phyloP scores from a whole-genome alignment of 2,888 invertebrate species.

The Lysandra bellargus region DNA sequence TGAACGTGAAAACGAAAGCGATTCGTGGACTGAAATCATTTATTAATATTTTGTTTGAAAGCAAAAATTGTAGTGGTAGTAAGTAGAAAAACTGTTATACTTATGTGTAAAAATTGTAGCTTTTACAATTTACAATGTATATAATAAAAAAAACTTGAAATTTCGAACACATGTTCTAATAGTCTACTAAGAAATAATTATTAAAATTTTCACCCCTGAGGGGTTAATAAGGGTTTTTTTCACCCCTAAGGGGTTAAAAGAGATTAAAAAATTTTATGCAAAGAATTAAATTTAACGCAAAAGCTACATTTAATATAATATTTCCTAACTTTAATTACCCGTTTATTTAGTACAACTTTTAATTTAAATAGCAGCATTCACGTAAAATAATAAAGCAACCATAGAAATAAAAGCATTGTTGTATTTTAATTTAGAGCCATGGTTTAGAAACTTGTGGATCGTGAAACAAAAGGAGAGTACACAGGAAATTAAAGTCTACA shows the following conservation, averaged over 20 bases:
- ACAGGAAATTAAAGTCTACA: conserved; percentile 7
- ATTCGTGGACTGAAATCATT: background rate
- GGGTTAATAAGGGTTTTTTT: no score
- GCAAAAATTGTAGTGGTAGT: background rate
- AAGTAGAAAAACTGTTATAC: no score
- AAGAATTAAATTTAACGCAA: background rate
- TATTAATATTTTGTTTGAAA: background rate
- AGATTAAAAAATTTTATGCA: background rate
- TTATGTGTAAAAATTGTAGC: no score
- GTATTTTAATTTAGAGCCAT: conserved; percentile 25
- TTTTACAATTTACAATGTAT: background rate
- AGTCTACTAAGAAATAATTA: no score
- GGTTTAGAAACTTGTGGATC: conserved; percentile 5
- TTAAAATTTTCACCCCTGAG: no score
- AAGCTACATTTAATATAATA: no score
- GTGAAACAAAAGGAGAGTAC: conserved; percentile 4
- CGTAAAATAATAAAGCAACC: conserved; percentile 1
- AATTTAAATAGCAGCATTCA: conserved; percentile 6
- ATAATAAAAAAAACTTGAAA: background rate
- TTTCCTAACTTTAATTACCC: background rate
- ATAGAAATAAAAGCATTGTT: conserved; percentile 9
- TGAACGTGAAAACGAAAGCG: background rate
- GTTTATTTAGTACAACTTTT: background rate
- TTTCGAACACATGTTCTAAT: background rate
- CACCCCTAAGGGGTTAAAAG: no score